A percentile compares a stretch with the other conserved stretches of the same genome.
phyloP scores from a whole-genome alignment of 2,888 invertebrate species.

The Leistus spinibarbis region DNA sequence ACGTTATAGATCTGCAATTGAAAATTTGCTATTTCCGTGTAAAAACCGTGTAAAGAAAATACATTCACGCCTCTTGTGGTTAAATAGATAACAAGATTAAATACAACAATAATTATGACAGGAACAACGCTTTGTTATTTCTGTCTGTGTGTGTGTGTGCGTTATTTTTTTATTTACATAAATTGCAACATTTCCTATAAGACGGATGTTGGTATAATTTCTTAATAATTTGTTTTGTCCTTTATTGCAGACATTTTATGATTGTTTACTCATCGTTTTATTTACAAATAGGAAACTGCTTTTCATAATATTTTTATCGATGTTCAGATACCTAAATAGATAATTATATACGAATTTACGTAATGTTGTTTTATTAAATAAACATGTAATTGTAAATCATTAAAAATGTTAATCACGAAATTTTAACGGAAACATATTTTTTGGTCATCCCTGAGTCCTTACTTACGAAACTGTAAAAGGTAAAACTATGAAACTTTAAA shows the following conservation, averaged over 20 bases:
- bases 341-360: neutral
- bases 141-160: too few species aligned
- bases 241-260: neutral
- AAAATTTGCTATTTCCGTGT: neutral
- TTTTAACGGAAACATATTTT: too few species aligned
- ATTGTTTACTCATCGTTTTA: neutral
- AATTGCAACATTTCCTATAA: neutral
- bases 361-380: too few species aligned
- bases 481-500: too few species aligned
- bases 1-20: neutral
- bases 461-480: too few species aligned
- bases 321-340: neutral
- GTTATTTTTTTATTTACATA: neutral
- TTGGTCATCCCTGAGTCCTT: too few species aligned
- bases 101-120: neutral
- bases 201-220: neutral
- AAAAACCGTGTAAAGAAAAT: neutral
- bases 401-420: too few species aligned
- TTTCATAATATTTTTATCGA: neutral
- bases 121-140: neutral
- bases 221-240: neutral
- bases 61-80: neutral
- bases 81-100: neutral
- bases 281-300: neutral
- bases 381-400: too few species aligned